Evolutionary conservation across 2,888 invertebrate species (phyloP).

Genomic region (Balanococcus diminutus): DNA sequence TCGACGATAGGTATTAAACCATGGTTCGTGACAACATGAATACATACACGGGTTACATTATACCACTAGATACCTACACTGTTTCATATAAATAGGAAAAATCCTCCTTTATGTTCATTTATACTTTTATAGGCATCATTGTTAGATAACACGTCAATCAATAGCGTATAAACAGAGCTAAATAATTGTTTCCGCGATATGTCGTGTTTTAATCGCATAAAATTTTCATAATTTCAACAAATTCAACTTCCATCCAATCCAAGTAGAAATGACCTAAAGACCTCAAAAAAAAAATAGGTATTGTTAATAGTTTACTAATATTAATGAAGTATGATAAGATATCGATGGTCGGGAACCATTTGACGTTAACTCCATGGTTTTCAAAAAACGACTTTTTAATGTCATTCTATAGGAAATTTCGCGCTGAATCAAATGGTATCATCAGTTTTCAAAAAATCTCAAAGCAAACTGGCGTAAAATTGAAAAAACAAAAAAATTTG

Average conservation of each 20-base stretch:
- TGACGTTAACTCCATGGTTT: too few relatives aligned
- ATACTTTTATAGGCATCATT: neutral
- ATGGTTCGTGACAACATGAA: neutral
- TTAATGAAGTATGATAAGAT: too few relatives aligned
- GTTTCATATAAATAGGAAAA: neutral
- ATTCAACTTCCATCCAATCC: neutral
- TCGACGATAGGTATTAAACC: neutral
- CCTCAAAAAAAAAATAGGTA: neutral
- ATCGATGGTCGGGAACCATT: too few relatives aligned
- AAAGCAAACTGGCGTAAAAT: too few relatives aligned
- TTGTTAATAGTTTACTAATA: too few relatives aligned
- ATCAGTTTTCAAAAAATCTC: too few relatives aligned
- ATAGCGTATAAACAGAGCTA: neutral
- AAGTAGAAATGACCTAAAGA: neutral
- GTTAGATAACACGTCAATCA: neutral
- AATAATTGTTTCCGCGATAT: neutral
- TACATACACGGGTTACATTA: neutral
- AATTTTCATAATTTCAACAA: neutral
- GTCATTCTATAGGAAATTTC: too few relatives aligned
- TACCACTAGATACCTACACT: neutral
- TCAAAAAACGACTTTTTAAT: too few relatives aligned
- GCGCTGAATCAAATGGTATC: too few relatives aligned
- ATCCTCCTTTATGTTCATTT: neutral
- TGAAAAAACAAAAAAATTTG: too few relatives aligned
- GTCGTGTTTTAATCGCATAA: neutral